A percentile compares a stretch with the other conserved stretches of the same genome.
Evolutionary conservation across 2,797 vertebrate genomes (phyloP).

Genomic region (Myotis pilosus): DNA sequence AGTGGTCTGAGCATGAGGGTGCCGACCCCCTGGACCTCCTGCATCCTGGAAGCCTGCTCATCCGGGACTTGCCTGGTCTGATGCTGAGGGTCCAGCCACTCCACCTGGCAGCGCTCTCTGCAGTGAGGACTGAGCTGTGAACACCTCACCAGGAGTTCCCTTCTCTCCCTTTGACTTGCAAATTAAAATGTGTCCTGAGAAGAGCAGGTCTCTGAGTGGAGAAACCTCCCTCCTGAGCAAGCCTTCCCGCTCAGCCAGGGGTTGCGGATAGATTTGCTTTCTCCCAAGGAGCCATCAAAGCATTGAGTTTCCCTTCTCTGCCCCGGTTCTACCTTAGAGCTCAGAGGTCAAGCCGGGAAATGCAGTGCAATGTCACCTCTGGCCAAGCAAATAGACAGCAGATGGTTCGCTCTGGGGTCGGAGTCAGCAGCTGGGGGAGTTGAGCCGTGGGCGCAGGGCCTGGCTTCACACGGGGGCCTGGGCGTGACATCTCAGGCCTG

Average conservation of each 20-base stretch:
- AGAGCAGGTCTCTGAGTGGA: background rate
- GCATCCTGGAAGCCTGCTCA: background rate
- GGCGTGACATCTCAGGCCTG: too few relatives aligned
- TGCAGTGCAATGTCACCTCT: background rate
- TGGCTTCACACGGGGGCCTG: background rate
- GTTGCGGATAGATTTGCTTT: background rate
- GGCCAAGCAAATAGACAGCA: background rate
- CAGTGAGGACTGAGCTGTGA: background rate
- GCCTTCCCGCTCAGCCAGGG: background rate
- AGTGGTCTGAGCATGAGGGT: accelerated
- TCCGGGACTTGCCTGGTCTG: background rate
- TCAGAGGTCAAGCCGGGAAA: background rate
- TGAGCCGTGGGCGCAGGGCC: background rate
- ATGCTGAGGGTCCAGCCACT: accelerated
- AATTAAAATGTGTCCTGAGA: background rate
- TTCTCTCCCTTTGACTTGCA: background rate
- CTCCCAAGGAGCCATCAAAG: background rate
- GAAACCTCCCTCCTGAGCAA: background rate
- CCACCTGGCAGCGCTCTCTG: background rate
- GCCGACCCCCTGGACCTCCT: too few relatives aligned
- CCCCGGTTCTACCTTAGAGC: background rate
- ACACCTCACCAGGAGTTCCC: too few relatives aligned
- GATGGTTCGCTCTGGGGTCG: background rate
- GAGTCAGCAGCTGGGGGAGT: background rate
- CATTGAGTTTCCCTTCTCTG: background rate